Conservation (phyloP, 2,888 invertebrate species). For the Lasioglossum malachurum region DNA sequence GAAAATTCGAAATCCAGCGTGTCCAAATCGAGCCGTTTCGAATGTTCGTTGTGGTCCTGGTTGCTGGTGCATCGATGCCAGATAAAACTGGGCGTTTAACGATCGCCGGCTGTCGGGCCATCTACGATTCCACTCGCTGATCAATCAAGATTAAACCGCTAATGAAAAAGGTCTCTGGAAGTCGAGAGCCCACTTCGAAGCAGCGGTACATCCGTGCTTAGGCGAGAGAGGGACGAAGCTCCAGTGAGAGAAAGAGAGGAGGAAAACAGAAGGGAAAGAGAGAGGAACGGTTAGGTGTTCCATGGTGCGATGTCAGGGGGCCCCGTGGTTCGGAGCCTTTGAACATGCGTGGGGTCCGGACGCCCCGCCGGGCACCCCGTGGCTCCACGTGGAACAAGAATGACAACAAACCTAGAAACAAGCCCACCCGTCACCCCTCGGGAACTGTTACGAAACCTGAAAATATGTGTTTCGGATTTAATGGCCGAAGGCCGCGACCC, state of each 20-base stretch:
- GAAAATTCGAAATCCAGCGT: background rate
- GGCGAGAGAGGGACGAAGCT: conserved; percentile 12
- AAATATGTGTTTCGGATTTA: conserved; percentile 62
- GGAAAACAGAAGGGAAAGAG: conserved; percentile 4
- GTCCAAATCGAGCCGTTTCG: conserved; percentile 27
- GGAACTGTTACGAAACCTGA: conserved; percentile 52
- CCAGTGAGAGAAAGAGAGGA: conserved; percentile 18
- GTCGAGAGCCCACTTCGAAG: background rate
- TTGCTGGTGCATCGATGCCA: conserved; percentile 7
- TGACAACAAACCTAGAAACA: conserved; percentile 77
- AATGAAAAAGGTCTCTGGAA: conserved; percentile 36
- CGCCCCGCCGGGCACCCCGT: conserved; percentile 72
- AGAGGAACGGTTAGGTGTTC: conserved; percentile 40
- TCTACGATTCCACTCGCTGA: conserved; percentile 33
- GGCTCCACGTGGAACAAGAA: conserved; percentile 73
- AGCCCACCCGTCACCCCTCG: conserved; percentile 62
- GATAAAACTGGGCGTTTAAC: conserved; percentile 33
- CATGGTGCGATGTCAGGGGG: conserved; percentile 42
- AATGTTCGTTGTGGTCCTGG: conserved; percentile 8
- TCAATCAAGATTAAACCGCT: conserved; percentile 64
- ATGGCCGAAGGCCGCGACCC: conserved; percentile 62
- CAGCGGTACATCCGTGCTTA: conserved; percentile 8
- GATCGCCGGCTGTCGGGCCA: conserved; percentile 12
- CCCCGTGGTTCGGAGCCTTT: conserved; percentile 73
- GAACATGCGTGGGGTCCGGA: conserved; percentile 76